These are phyloP conservation scores for Oscarella lobularis DNA, from an alignment of 37 sponge, comb jelly and placozoan species.

Conservation along the genomic window DNA sequence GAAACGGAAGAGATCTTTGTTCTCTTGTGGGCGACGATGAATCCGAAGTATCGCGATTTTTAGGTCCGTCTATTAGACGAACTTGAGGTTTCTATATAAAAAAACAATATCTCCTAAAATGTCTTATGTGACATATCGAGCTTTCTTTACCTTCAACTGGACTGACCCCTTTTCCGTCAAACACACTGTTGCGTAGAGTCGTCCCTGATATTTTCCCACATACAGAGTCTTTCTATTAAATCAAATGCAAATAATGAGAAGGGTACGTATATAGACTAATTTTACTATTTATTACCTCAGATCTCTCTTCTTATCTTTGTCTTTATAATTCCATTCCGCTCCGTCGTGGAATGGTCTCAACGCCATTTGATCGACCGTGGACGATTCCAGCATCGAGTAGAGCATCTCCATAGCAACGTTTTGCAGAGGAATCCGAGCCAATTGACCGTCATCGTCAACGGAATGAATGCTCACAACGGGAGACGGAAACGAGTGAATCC, in stretches of 20 bases:
- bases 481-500: constrained; percentile 36
- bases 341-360: too few relatives aligned
- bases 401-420: constrained; percentile 34
- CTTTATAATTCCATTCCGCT: constrained; percentile 20
- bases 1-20: background rate
- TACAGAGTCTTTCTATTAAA: background rate
- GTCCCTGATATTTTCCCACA: background rate
- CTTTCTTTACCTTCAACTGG: too few relatives aligned
- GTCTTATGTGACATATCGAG: too few relatives aligned
- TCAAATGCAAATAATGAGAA: too few relatives aligned
- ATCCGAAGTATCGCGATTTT: background rate
- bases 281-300: too few relatives aligned
- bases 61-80: background rate
- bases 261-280: too few relatives aligned
- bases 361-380: too few relatives aligned
- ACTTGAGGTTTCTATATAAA: background rate
- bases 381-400: constrained; percentile 31
- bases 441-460: constrained; percentile 16
- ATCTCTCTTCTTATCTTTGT: constrained; percentile 31
- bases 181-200: background rate
- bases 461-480: constrained; percentile 56
- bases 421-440: constrained; percentile 37
- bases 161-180: background rate
- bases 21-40: too few relatives aligned
- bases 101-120: too few relatives aligned